phyloP scores from a whole-genome alignment of 2,113 vertebrate genomes.

The Eidolon helvum region DNA sequence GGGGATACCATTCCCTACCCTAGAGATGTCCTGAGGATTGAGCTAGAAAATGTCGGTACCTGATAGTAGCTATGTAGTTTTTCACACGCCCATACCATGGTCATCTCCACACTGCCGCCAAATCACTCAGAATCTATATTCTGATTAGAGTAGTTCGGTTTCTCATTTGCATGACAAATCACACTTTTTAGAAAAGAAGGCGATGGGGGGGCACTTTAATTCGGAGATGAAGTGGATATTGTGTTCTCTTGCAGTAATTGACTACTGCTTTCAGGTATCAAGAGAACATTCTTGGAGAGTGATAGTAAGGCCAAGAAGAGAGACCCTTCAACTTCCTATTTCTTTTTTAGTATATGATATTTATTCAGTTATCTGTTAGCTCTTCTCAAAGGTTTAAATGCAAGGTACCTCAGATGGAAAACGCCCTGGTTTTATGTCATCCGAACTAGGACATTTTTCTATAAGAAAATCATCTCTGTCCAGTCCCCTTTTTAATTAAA shows the following conservation, averaged over 20 bases:
- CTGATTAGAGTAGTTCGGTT: neutral
- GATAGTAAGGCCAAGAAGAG: neutral
- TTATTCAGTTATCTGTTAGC: neutral
- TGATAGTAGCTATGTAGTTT: neutral
- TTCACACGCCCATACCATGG: neutral
- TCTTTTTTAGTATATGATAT: neutral
- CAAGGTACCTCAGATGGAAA: neutral
- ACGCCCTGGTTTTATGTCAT: neutral
- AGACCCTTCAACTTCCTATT: neutral
- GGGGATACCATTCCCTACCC: neutral
- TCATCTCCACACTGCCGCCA: neutral
- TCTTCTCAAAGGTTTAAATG: neutral
- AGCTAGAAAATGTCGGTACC: neutral
- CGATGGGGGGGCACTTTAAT: neutral
- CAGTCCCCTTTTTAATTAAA: neutral
- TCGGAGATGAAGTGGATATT: neutral
- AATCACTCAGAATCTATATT: neutral
- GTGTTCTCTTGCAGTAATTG: neutral
- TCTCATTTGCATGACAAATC: neutral
- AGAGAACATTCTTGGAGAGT: neutral
- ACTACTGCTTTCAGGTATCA: neutral
- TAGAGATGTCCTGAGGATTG: neutral
- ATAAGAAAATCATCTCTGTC: neutral
- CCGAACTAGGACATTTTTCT: neutral
- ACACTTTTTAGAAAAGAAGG: neutral